Base-by-base conservation (phyloP, 2,797 vertebrate species). In the Sebastes kiyomatsui region DNA sequence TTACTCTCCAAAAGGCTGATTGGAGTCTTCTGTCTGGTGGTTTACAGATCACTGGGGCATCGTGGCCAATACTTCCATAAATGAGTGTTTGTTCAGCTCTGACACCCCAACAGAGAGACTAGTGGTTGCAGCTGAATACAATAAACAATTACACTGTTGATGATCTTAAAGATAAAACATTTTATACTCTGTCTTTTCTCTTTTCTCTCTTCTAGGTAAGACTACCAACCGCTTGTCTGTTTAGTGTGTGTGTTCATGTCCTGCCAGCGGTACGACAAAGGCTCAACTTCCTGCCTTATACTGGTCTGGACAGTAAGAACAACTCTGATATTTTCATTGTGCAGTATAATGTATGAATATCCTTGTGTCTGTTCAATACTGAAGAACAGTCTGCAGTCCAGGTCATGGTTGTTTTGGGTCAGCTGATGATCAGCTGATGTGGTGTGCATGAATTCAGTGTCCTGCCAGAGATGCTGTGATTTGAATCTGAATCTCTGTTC, bases 201-300 rank as follows among this genome's bases (percentile, higher is more conserved):
- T 22, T 14, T 58, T 67, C 30, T 81, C 11, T 75, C 22, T 49
- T 66, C 7, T 38, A 76, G 73, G 67, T 72, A 72, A 80, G 58
- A 80, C 1, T 0, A 23, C 28, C 28, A 33, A 4, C 7, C 20
- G 2, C 7, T n/a, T 30, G 54, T 23, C 33, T 27, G 10, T 68
- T 9, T 20, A 5, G 11, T 7, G 30, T 56, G 42, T 68, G 4
- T 23, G 8, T 28, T 22, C 13, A 1, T 49, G 12, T 46, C 20
- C 4, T 23, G 22, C 12, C 32, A 35, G 42, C 2, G 13, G 22
- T 49, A 32, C 3, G 13, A 30, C 28, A 9, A 33, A 33, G 32
- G 7, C 11, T 3, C 56, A 22, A 9, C 42, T n/a, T 33, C 27
- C n/a, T 56, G 46, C 25, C 4, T 22, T 38, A 10, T 7, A 2